These are phyloP conservation scores for Phragmatobia fuliginosa DNA, from an alignment of 2,888 invertebrate species.

Conservation along the genomic window DNA sequence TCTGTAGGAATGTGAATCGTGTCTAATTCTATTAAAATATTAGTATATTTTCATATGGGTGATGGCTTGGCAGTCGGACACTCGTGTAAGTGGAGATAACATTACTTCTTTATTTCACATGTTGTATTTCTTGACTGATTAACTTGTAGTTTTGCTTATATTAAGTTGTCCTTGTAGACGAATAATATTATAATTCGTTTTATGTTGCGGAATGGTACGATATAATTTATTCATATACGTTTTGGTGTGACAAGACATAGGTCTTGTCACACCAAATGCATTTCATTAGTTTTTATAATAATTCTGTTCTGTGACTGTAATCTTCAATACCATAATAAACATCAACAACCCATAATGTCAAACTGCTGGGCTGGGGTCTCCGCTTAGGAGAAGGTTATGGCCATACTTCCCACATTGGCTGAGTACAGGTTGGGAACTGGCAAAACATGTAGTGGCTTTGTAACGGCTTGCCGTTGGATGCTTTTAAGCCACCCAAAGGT, in stretches of 20 bases:
- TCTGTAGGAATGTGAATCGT: constrained; percentile 80
- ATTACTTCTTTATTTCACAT: constrained; percentile 31
- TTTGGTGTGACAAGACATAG: constrained; percentile 45
- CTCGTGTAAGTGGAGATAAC: constrained; percentile 76
- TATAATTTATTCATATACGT: constrained; percentile 59
- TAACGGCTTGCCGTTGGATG: no score
- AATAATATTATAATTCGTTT: constrained; percentile 73
- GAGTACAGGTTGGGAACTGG: no score
- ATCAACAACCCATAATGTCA: no score
- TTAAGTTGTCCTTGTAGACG: constrained; percentile 75
- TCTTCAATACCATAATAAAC: constrained; percentile 59
- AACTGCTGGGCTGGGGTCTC: no score
- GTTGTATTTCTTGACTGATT: constrained; percentile 27
- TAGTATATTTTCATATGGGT: constrained; percentile 84
- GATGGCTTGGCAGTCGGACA: constrained; percentile 86
- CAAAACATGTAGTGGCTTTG: no score
- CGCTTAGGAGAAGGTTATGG: no score
- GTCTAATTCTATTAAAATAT: constrained; percentile 75
- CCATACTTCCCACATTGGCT: no score
- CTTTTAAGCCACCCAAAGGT: no score
- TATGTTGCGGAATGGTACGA: constrained; percentile 61
- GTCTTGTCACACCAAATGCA: no score
- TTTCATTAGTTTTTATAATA: constrained; percentile 38
- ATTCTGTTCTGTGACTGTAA: constrained; percentile 42
- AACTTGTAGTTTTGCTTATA: constrained; percentile 37